A percentile compares a stretch with the other conserved stretches of the same genome.
Evolutionary conservation across 2,113 vertebrate genomes (phyloP).

Genomic region (Athene noctua): DNA sequence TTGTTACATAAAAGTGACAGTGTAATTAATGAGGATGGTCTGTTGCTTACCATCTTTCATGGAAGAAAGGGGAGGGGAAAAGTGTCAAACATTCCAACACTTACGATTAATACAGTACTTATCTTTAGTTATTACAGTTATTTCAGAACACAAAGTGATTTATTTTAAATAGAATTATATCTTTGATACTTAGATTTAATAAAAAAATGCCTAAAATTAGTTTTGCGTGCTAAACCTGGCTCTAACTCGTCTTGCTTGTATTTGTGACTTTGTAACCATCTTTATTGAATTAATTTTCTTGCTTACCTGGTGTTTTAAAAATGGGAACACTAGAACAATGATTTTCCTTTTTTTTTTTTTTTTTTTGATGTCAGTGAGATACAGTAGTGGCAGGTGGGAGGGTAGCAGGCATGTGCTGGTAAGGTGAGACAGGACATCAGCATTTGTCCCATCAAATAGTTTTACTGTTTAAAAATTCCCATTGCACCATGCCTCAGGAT

Average conservation of each 20-base stretch:
- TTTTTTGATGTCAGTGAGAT: neutral
- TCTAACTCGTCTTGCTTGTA: neutral
- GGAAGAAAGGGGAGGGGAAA: neutral
- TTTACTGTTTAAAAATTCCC: neutral
- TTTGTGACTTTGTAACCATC: neutral
- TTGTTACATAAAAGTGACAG: conserved; percentile 35
- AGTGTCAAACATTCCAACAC: neutral
- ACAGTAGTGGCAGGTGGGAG: neutral
- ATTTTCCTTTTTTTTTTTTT: neutral
- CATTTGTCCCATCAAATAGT: neutral
- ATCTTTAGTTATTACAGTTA: neutral
- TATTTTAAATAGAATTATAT: neutral
- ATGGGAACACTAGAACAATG: neutral
- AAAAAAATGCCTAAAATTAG: neutral
- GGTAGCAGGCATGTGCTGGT: neutral
- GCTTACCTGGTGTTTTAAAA: neutral
- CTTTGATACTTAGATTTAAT: neutral
- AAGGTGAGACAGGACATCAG: neutral
- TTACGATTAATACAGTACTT: neutral
- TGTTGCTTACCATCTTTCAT: neutral
- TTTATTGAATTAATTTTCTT: neutral
- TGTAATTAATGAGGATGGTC: conserved; percentile 37
- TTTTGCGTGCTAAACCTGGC: neutral
- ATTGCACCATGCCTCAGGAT: accelerated
- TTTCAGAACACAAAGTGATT: neutral